Base-by-base conservation (phyloP, 2,113 vertebrate species). In the Ceyx cyanopectus region DNA sequence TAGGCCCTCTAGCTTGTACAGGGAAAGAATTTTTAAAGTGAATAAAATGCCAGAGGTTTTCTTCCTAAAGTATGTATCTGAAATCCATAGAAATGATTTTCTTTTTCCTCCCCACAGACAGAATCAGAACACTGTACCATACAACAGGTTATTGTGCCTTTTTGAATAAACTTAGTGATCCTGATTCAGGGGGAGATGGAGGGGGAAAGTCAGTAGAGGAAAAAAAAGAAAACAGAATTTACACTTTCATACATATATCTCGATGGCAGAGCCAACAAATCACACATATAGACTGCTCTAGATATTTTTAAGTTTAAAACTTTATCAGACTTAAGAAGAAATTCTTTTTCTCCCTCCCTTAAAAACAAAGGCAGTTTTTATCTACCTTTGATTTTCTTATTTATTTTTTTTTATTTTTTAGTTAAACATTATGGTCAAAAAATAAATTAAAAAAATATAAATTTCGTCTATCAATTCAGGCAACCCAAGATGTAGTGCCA, bases 401-500 rank as follows among this genome's bases (percentile, higher is more conserved):
- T 34, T 24, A 34, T 74, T 74, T 57, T 63, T 82, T 73, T 87
- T 78, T 63, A 43, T 63, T 75, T 48, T 74, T 94, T 90, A 94
- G 46, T 93, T 95, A 97, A 97, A 96, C 94, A 93, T 92, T 97
- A 95, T 95, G 95, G 96, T 97, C 95, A 96, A 97, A 97, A 97
- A 97, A 96, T 97, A 97, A 95, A 94, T 95, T 96, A 95, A 97
- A 94, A 90, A 94, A 96, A 97, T 97, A 97, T 95, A 97, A 97
- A 91, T 97, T 97, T 97, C 10, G 95, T 96, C 94, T 96, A 95
- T 97, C 93, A 95, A 92, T 95, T 96, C 94, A 97, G 95, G 95
- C 97, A 97, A 97, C 95, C 94, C 96, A 96, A 94, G 92, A 96
- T 95, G 94, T 79, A 95, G 96, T 94, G 95, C 96, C 86, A 94